Base-by-base conservation (phyloP, 2,888 invertebrate species). In the Minunthozetes semirufus region DNA sequence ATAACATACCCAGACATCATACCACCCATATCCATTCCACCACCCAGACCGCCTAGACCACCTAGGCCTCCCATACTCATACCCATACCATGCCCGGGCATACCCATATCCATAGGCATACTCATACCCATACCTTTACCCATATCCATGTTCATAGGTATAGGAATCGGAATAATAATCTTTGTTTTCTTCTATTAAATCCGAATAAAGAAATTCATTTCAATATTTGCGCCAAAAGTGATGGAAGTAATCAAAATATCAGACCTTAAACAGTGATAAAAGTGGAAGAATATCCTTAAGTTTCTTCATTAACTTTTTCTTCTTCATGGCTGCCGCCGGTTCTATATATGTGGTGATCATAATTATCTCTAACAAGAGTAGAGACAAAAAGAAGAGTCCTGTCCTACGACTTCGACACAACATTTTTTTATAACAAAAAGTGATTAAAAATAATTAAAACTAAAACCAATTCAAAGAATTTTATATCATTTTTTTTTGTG, bases 291-390 rank as follows among this genome's bases (percentile, higher is more conserved):
- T 72, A 8, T 75, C 75, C 42, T 75, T 75, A 3, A 75, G n/a
- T 53, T 75, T 75, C 19, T 75, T 75, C 29, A 75, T 27, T 11
- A 72, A 29, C 33, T 75, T 75, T 27, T 75, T 75, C 75, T 72
- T 75, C 33, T 75, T 75, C 33, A 53, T 53, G 13, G 75, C 75
- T 11, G 72, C 25, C 2, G 68, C 61, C 9, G 59, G 38, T 17
- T 8, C 53, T 27, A 75, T 25, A 19, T 72, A 33, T 17, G 53
- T n/a, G 5, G 72, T 63, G 27, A 75, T 38, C n/a, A 75, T 19
- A 48, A 22, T 42, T 25, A 75, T 5, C 17, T 75, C 72, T 13
- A 75, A 33, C 15, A 75, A 22, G 6, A 75, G n/a, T 15, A 75
- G 19, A 0, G 50, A 15, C 19, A 75, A 61, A 15, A 75, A 38